A percentile compares a stretch with the other conserved stretches of the same genome.
These are phyloP conservation scores for Stegophylla sp. DNA, from an alignment of 2,888 invertebrate species.

Conservation along the genomic window DNA sequence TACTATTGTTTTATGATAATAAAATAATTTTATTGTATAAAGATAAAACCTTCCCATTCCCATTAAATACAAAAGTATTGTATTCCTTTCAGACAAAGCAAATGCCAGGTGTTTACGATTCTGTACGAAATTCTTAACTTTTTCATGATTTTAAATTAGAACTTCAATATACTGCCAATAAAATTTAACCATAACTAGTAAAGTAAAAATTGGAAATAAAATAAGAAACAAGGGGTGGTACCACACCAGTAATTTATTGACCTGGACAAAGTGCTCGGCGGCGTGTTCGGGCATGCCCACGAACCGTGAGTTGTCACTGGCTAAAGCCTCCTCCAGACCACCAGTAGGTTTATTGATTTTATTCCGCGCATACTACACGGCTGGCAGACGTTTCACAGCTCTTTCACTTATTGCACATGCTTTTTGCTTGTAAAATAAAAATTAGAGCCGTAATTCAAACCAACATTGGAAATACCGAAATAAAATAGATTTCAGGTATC, in stretches of 20 bases:
- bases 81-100: no score
- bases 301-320: constrained; percentile 38
- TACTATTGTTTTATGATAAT: no score
- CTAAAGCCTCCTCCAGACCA: constrained; percentile 34
- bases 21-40: no score
- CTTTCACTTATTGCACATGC: neutral
- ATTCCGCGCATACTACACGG: constrained; percentile 6
- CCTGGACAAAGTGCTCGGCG: constrained; percentile 23
- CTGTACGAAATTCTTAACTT: no score
- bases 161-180: no score
- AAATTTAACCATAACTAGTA: neutral
- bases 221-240: neutral
- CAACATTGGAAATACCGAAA: constrained; percentile 4
- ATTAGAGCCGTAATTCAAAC: neutral
- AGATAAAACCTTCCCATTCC: no score
- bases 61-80: no score
- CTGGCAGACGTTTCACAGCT: neutral
- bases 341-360: constrained; percentile 49
- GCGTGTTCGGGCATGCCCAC: constrained; percentile 45
- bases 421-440: neutral
- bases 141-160: no score
- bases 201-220: neutral
- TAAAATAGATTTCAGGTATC: constrained; percentile 29
- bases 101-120: no score
- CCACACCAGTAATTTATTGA: constrained; percentile 42